Percentiles rank a stretch among this genome's conserved stretches.
These are phyloP conservation scores for Drosophila pachea DNA, from an alignment of 1,140 invertebrate genomes.

Conservation along the genomic window DNA sequence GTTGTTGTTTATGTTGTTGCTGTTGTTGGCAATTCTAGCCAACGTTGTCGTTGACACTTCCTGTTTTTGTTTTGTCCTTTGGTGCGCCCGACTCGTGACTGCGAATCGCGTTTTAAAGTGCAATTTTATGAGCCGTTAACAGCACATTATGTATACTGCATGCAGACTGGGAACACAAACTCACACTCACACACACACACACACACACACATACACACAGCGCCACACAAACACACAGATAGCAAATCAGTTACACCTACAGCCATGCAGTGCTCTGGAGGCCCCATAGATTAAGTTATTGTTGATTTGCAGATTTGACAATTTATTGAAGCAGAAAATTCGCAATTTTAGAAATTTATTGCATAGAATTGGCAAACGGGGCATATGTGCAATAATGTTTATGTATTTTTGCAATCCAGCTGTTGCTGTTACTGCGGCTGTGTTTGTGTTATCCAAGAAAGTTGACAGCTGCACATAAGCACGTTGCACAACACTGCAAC, in stretches of 20 bases:
- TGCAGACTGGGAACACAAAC: slow-evolving; percentile 8
- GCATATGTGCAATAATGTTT: slow-evolving; percentile 24
- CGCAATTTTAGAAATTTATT: slow-evolving; percentile 66
- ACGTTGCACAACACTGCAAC: slow-evolving; percentile 31
- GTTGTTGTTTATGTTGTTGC: slow-evolving; percentile 23
- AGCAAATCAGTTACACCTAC: not conserved
- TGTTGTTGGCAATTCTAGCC: slow-evolving; percentile 19
- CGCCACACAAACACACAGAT: no score
- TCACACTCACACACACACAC: slow-evolving; percentile 10
- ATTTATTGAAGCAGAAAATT: slow-evolving; percentile 64
- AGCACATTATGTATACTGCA: slow-evolving; percentile 55
- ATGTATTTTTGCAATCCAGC: not conserved
- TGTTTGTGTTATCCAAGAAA: slow-evolving; percentile 14
- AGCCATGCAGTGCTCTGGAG: slow-evolving; percentile 8
- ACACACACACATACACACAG: not conserved
- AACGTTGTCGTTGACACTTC: slow-evolving; percentile 49
- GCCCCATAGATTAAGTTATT: slow-evolving; percentile 49
- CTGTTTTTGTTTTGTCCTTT: slow-evolving; percentile 54
- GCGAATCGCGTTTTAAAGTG: slow-evolving; percentile 62
- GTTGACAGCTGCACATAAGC: slow-evolving; percentile 39
- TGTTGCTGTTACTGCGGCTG: not conserved
- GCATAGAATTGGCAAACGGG: slow-evolving; percentile 2
- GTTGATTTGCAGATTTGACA: slow-evolving; percentile 66
- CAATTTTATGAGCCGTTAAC: slow-evolving; percentile 69
- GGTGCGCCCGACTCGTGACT: slow-evolving; percentile 32